Percentiles rank a stretch among this genome's conserved stretches.
Conservation (phyloP, 2,888 invertebrate genomes). For the Drosophila cognata region DNA sequence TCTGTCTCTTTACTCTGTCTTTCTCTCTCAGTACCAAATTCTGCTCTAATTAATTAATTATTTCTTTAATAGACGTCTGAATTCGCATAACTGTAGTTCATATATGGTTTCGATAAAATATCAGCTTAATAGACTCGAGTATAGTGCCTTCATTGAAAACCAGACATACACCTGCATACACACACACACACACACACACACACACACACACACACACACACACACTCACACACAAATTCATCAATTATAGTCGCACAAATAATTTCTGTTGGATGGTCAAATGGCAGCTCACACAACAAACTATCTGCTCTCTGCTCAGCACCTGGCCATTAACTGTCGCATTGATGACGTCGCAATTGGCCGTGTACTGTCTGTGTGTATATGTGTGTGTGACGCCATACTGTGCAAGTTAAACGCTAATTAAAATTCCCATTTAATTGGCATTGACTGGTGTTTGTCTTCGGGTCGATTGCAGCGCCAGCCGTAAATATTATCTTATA, state of each 20-base stretch:
- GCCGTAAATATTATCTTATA: slow-evolving; percentile 18
- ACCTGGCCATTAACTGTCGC: slow-evolving; percentile 9
- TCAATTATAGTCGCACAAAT: slow-evolving; percentile 11
- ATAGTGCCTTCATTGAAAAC: background rate
- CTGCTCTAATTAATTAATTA: slow-evolving; percentile 1
- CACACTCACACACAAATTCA: background rate
- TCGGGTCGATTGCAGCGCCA: slow-evolving; percentile 62
- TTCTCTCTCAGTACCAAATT: background rate
- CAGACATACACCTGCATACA: background rate
- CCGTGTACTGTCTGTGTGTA: background rate
- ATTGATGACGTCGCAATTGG: slow-evolving; percentile 12
- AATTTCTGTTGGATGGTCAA: slow-evolving; percentile 4
- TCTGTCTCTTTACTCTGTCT: background rate
- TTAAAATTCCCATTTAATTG: slow-evolving; percentile 83
- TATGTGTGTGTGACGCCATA: slow-evolving; percentile 61
- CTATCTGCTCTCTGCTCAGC: background rate
- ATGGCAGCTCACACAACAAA: background rate
- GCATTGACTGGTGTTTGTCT: slow-evolving; percentile 78
- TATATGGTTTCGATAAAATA: background rate
- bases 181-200: background rate
- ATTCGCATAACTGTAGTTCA: slow-evolving; percentile 1
- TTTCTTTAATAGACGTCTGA: background rate
- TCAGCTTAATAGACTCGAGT: background rate
- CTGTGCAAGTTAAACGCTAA: slow-evolving; percentile 71
- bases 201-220: background rate